A percentile compares a stretch with the other conserved stretches of the same genome.
These are phyloP conservation scores for Chlorodrepanis virens DNA, from an alignment of 2,113 vertebrate genomes.

Conservation along the genomic window DNA sequence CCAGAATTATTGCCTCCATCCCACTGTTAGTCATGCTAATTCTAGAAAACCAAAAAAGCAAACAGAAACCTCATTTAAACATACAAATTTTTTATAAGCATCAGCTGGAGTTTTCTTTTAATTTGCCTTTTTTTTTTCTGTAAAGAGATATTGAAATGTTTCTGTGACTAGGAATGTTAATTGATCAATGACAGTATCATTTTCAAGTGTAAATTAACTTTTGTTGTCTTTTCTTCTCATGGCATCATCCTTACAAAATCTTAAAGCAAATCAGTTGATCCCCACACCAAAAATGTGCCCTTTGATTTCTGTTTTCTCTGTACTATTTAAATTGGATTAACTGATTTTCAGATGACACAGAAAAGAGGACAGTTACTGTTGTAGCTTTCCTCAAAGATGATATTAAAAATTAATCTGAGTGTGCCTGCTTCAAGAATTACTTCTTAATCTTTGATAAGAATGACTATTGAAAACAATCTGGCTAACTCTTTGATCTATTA, in stretches of 20 bases:
- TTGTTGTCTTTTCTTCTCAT: background rate
- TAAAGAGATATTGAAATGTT: background rate
- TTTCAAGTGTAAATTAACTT: background rate
- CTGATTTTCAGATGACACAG: background rate
- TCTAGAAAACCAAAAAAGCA: background rate
- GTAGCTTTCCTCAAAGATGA: background rate
- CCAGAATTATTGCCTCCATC: background rate
- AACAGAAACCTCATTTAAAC: background rate
- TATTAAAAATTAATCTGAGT: background rate
- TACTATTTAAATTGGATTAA: background rate
- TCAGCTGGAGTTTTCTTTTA: background rate
- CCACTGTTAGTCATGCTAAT: background rate
- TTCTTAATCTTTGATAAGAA: background rate
- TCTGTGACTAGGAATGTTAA: background rate
- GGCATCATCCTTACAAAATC: rapidly evolving
- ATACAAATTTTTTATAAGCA: background rate
- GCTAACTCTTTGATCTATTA: background rate
- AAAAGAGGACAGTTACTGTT: background rate
- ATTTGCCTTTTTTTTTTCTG: background rate
- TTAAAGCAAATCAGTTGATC: background rate
- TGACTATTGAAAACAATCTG: background rate
- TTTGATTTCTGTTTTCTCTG: background rate
- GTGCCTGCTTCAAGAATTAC: background rate
- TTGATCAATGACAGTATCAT: background rate
- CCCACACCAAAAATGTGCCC: background rate